A percentile compares a stretch with the other conserved stretches of the same genome.
phyloP scores from a whole-genome alignment of 2,888 invertebrate genomes.

The Lydus trimaculatus region DNA sequence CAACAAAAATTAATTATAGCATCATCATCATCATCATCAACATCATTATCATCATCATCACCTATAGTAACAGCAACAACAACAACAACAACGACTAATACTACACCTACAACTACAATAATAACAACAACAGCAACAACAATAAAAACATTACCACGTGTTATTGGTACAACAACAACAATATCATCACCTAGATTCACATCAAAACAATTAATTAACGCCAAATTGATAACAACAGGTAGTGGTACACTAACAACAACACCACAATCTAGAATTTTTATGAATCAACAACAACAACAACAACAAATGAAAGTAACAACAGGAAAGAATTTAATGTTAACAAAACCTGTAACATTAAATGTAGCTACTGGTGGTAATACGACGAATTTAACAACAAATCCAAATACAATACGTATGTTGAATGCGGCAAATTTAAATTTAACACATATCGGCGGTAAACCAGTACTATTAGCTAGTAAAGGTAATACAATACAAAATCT shows the following conservation, averaged over 20 bases:
- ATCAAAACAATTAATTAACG: conserved; percentile 60
- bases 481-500: conserved; percentile 55
- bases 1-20: conserved; percentile 57
- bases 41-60: conserved; percentile 37
- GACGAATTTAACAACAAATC: conserved; percentile 28
- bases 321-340: conserved; percentile 42
- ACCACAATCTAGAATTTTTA: conserved; percentile 48
- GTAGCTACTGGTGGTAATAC: conserved; percentile 34
- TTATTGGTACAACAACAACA: conserved; percentile 11
- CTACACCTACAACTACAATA: conserved; percentile 41
- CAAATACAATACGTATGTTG: conserved; percentile 62
- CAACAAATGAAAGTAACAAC: conserved; percentile 33
- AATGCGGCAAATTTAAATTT: conserved; percentile 63
- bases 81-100: conserved; percentile 41
- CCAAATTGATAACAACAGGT: conserved; percentile 59
- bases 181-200: conserved; percentile 50
- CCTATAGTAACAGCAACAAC: conserved; percentile 43
- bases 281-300: conserved; percentile 32
- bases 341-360: conserved; percentile 49
- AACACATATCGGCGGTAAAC: conserved; percentile 66
- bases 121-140: conserved; percentile 24
- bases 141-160: neutral
- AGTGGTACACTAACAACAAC: conserved; percentile 50
- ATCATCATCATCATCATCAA: conserved; percentile 45
- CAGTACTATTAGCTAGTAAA: conserved; percentile 63